phyloP scores from a whole-genome alignment of 1,140 invertebrate genomes.

The Panagrolaimus sp. region DNA sequence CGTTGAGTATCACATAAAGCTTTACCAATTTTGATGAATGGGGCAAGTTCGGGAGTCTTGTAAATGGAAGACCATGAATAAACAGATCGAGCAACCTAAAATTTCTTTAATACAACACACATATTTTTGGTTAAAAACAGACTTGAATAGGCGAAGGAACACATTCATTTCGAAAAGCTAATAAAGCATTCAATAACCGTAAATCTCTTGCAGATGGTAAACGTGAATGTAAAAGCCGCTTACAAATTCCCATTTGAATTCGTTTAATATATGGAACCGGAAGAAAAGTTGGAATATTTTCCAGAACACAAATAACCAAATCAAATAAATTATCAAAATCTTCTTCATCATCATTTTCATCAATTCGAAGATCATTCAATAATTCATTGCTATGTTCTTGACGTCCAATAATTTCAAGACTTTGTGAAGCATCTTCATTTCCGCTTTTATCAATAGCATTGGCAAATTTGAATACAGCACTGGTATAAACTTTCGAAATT shows the following conservation, averaged over 20 bases:
- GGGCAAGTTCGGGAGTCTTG: neutral
- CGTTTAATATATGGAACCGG: neutral
- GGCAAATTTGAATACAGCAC: neutral
- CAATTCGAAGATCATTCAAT: too few relatives aligned
- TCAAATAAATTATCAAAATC: neutral
- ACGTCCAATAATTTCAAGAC: too few relatives aligned
- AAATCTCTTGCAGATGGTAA: neutral
- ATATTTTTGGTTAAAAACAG: neutral
- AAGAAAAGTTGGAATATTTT: neutral
- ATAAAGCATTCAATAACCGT: conserved; percentile 4
- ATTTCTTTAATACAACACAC: neutral
- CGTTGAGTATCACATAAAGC: neutral
- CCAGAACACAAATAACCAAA: neutral
- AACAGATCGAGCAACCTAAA: neutral
- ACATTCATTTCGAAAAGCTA: neutral
- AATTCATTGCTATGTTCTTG: too few relatives aligned
- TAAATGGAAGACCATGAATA: neutral
- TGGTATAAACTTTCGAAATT: neutral
- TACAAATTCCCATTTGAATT: neutral
- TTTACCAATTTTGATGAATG: neutral
- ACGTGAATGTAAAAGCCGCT: neutral
- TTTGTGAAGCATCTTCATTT: too few relatives aligned
- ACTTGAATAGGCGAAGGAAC: neutral
- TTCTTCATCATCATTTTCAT: neutral
- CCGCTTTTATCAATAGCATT: too few relatives aligned